Evolutionary conservation across 2,888 invertebrate species (phyloP), one percentile per base, ranked within the genome.

Genomic region (Rhagium mordax): DNA sequence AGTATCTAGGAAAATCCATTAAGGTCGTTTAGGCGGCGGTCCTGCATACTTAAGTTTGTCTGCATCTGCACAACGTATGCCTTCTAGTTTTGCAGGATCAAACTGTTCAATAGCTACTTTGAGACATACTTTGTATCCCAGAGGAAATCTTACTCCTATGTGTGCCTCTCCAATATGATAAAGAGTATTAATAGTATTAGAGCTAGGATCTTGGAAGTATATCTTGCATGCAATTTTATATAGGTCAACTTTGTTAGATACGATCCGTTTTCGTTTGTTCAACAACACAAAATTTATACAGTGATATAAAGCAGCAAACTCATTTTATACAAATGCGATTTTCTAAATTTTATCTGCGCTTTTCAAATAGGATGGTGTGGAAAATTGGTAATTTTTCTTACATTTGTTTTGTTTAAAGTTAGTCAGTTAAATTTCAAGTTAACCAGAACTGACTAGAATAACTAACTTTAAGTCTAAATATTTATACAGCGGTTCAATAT

Each of bases 91-190:
- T 33, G 65, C n/a, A 65, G 51, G 65, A 53, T 65, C 65, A 65
- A 65, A 65, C 65, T 65, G 65, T 65, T 65, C 65, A 53, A 65
- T 65, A 65, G 65, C 65, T 53, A 65, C 53, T 65, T 53, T 41
- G 65, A 65, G 65, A 65, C 65, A 51, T 51, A 33, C 33, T 53
- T 51, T 21, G 18, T 20, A 53, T 65, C 65, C 65, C 65, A 51
- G 65, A 65, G 65, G 65, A 65, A 65, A 65, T 65, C 53, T 65
- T 53, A 41, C 53, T 41, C 29, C 53, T 27, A 3, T 65, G 49
- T 64, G 29, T 15, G 48, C 62, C 29, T 29, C 18, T 33, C 65
- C 65, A 33, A 55, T 65, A 33, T 65, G 65, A 65, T 65, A 65
- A 65, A 65, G 65, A 65, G 65, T 13, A 65, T 53, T 65, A 65